phyloP scores from a whole-genome alignment of 2,797 vertebrate genomes.

The Craterocephalus amniculus region DNA sequence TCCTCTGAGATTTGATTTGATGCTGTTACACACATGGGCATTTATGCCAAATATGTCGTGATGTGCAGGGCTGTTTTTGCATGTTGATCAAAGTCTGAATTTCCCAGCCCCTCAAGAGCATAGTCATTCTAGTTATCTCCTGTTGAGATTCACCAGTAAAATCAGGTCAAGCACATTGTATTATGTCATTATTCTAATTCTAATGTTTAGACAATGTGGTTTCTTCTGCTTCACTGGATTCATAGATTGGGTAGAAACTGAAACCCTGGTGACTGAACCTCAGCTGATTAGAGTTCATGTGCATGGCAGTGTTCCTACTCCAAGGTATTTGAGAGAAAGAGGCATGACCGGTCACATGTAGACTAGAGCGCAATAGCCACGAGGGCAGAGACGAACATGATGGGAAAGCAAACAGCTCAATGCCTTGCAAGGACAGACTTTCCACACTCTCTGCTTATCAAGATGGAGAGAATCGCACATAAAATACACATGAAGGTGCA shows the following conservation, averaged over 20 bases:
- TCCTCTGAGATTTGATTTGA: slow-evolving; percentile 13
- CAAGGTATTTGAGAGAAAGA: slow-evolving; percentile 65
- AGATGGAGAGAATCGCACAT: not conserved
- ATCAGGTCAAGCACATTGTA: rapidly evolving
- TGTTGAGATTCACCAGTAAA: not conserved
- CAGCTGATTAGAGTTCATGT: slow-evolving; percentile 60
- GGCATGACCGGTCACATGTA: slow-evolving; percentile 80
- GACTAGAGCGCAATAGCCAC: slow-evolving; percentile 46
- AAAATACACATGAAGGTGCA: not conserved
- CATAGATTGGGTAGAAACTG: not conserved
- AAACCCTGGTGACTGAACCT: slow-evolving; percentile 50
- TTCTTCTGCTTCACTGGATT: slow-evolving; percentile 9
- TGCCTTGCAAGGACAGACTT: not conserved
- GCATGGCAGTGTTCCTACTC: slow-evolving; percentile 53
- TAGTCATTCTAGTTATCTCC: not conserved
- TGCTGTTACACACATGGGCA: not conserved
- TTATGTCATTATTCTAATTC: too few relatives aligned
- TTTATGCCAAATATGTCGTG: not conserved
- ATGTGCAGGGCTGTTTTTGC: not conserved
- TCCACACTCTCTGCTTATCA: not conserved
- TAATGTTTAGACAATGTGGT: not conserved
- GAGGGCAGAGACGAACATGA: slow-evolving; percentile 21
- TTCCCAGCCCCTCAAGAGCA: not conserved
- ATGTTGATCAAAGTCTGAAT: not conserved
- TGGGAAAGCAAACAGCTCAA: slow-evolving; percentile 9